Percentiles rank a stretch among this genome's conserved stretches.
Evolutionary conservation across 1,140 invertebrate species (phyloP).

Genomic region (Spodoptera litura): DNA sequence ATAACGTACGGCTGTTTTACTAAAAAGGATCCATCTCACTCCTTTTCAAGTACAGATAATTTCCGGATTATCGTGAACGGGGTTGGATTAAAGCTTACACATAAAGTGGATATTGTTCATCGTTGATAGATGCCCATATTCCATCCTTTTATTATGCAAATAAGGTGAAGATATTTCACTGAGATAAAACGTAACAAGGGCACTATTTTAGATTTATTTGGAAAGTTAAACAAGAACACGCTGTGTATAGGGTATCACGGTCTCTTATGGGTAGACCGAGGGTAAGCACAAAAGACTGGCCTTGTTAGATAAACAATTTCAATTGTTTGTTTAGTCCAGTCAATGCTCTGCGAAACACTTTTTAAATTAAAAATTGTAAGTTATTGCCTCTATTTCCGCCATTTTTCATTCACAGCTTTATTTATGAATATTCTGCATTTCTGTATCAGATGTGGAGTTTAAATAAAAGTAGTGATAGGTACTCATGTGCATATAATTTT

Average conservation of each 20-base stretch:
- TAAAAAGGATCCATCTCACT: constrained; percentile 35
- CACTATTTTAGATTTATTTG: constrained; percentile 41
- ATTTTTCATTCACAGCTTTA: no score
- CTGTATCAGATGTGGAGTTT: no score
- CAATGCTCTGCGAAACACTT: no score
- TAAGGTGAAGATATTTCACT: constrained; percentile 13
- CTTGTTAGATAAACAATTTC: no score
- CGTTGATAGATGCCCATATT: constrained; percentile 33
- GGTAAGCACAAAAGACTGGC: no score
- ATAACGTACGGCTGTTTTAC: constrained; percentile 13
- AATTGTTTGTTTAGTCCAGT: no score
- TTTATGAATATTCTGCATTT: no score
- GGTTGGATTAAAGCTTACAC: constrained; percentile 26
- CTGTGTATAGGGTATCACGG: background rate
- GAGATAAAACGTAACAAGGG: constrained; percentile 29
- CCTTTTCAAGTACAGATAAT: constrained; percentile 42
- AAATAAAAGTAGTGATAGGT: no score
- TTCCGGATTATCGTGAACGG: constrained; percentile 40
- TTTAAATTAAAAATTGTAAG: no score
- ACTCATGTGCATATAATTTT: no score
- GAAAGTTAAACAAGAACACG: constrained; percentile 35
- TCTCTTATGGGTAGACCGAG: background rate
- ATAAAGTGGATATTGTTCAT: constrained; percentile 39
- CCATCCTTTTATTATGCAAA: constrained; percentile 42
- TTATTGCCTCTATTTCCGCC: no score